Conservation (phyloP, 2,113 vertebrate species). For the Ctenodactylus gundi region DNA sequence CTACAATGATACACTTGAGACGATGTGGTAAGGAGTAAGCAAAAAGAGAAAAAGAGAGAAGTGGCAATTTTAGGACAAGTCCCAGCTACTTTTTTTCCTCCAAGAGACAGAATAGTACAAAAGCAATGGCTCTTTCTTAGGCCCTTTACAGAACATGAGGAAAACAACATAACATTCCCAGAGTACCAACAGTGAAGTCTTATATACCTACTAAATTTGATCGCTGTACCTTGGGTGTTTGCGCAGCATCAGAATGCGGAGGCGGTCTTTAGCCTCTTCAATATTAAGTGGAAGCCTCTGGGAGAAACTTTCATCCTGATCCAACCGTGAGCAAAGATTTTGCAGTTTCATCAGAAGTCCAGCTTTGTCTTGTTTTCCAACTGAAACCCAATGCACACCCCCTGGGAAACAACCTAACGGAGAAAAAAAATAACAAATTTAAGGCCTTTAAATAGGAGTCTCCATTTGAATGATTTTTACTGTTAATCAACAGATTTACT, state of each 20-base stretch:
- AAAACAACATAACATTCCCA: not conserved
- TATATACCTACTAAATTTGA: not conserved
- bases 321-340: conserved; percentile 94
- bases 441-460: not conserved
- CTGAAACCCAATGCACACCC: conserved; percentile 95
- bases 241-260: conserved; percentile 92
- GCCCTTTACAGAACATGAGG: not conserved
- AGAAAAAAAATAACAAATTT: conserved; percentile 42
- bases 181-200: not conserved
- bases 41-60: not conserved
- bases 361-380: conserved; percentile 95
- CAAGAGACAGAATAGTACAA: not conserved
- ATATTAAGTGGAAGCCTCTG: conserved; percentile 90
- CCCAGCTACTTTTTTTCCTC: not conserved
- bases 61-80: not conserved
- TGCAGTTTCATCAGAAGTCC: conserved; percentile 95
- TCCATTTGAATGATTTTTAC: not conserved
- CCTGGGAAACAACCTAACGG: conserved; percentile 92
- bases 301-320: conserved; percentile 85
- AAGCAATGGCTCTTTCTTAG: not conserved
- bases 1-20: not conserved
- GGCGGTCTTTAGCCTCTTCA: conserved; percentile 96
- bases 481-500: not conserved
- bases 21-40: not conserved
- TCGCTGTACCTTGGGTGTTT: conserved; percentile 88